Percentiles rank a stretch among this genome's conserved stretches.
Evolutionary conservation across 2,888 invertebrate species (phyloP).

Genomic region (Caenorhabditis zanzibari): DNA sequence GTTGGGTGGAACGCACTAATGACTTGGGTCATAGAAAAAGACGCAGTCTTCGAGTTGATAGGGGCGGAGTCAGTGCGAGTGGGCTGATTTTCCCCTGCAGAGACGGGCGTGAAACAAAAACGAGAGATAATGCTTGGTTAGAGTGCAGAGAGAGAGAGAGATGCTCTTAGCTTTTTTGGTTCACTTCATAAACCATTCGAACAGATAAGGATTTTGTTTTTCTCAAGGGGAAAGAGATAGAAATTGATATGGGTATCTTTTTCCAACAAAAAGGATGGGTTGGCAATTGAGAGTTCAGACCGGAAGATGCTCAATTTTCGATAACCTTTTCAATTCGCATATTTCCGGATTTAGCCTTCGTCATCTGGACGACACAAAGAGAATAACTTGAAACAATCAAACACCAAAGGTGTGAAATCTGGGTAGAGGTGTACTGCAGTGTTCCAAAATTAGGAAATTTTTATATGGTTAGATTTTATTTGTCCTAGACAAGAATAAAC

Average conservation of each 20-base stretch:
- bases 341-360: slow-evolving; percentile 1
- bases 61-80: slow-evolving; percentile 31
- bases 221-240: not conserved
- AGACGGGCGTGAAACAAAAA: slow-evolving; percentile 46
- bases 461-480: no score
- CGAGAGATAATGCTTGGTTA: slow-evolving; percentile 2
- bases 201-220: slow-evolving; percentile 2
- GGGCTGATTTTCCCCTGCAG: slow-evolving; percentile 26
- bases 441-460: no score
- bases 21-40: slow-evolving; percentile 17
- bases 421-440: no score
- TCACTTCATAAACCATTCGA: slow-evolving; percentile 22
- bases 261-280: not conserved
- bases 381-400: no score
- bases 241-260: not conserved
- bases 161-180: not conserved
- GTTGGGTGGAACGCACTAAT: slow-evolving; percentile 46
- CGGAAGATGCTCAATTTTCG: slow-evolving; percentile 11
- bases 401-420: no score
- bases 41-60: not conserved
- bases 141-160: slow-evolving; percentile 28
- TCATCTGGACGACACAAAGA: not conserved
- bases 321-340: slow-evolving; percentile 1
- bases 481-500: no score
- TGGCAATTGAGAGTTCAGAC: not conserved